A percentile compares a stretch with the other conserved stretches of the same genome.
Evolutionary conservation across 1,140 invertebrate genomes (phyloP).

Genomic region (Drosophila subpulchrella): DNA sequence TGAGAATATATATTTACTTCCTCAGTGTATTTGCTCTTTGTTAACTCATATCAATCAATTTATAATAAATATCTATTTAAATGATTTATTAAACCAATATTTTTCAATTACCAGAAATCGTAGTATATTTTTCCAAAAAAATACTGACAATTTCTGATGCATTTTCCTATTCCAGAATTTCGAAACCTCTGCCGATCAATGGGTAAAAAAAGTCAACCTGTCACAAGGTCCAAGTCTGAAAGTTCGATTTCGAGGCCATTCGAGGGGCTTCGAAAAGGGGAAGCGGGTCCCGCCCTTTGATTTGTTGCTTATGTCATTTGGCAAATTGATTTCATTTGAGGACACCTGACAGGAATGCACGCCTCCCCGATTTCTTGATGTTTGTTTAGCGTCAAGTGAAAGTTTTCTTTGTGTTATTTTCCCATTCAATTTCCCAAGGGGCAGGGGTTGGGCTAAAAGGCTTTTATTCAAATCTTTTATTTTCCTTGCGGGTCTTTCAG

Average conservation of each 20-base stretch:
- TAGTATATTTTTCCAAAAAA: neutral
- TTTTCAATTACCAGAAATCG: neutral
- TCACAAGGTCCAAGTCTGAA: conserved; percentile 29
- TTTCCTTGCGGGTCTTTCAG: conserved; percentile 45
- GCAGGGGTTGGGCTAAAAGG: neutral
- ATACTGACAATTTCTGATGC: too few species aligned
- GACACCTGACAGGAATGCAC: conserved; percentile 63
- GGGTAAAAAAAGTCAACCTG: conserved; percentile 16
- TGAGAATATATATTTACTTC: too few species aligned
- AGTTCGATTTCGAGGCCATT: neutral
- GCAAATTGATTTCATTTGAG: conserved; percentile 74
- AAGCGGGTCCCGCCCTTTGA: conserved; percentile 9
- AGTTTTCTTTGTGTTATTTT: conserved; percentile 50
- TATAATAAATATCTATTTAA: too few species aligned
- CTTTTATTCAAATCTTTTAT: conserved; percentile 33
- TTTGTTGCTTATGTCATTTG: conserved; percentile 50
- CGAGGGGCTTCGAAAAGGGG: neutral
- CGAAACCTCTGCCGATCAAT: conserved; percentile 8
- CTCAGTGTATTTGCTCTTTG: too few species aligned
- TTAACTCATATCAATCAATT: too few species aligned
- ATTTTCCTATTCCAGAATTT: too few species aligned
- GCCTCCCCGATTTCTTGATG: conserved; percentile 45
- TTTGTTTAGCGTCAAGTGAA: conserved; percentile 76
- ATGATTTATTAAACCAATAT: too few species aligned
- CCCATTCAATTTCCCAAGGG: conserved; percentile 19